Evolutionary conservation across 2,888 invertebrate species (phyloP), one percentile per base, ranked within the genome.

Genomic region (Caenorhabditis sp.): DNA sequence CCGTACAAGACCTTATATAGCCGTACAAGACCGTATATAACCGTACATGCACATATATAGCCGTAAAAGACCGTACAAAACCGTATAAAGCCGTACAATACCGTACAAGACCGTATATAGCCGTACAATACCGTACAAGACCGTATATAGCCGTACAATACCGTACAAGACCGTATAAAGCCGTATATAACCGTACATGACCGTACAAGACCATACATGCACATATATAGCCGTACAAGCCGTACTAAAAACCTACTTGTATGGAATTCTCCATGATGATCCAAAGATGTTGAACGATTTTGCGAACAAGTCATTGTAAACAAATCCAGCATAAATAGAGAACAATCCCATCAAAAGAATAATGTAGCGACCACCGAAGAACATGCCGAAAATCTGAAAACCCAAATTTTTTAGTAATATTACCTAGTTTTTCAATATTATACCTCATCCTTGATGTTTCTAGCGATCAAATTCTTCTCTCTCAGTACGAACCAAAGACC

Each of bases 401-500:
- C 1, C 20, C 21, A 27, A 21, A 1, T 17, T 57, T 5, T 52
- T 23, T 36, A 14, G 17, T 4, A 54, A 17, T 26, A 21, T 25
- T 38, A 8, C 12, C 21, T 21, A 20, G 21, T 60, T 62, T 1
- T n/a, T n/a, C n/a, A n/a, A 84, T 81, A 57, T 63, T 72, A 8
- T 17, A 86, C 86, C 77, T 87, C 87, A 59, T 86, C 84, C 20
- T 73, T 72, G 20, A 86, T 83, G 23, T 77, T 73, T 63, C 66
- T 76, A n/a, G 74, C 73, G 10, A 68, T 63, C 38, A 99, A 90
- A 23, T 92, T 92, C 86, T 95, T 95, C 90, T 99, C 97, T 88
- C 93, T 93, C 74, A 94, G 90, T 77, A 97, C 93, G 94, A 99
- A 95, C 93, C 93, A 95, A 57, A 92, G 92, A 20, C 94, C 97